phyloP scores from a whole-genome alignment of 1,140 invertebrate genomes.

The Ceratina japonica region DNA sequence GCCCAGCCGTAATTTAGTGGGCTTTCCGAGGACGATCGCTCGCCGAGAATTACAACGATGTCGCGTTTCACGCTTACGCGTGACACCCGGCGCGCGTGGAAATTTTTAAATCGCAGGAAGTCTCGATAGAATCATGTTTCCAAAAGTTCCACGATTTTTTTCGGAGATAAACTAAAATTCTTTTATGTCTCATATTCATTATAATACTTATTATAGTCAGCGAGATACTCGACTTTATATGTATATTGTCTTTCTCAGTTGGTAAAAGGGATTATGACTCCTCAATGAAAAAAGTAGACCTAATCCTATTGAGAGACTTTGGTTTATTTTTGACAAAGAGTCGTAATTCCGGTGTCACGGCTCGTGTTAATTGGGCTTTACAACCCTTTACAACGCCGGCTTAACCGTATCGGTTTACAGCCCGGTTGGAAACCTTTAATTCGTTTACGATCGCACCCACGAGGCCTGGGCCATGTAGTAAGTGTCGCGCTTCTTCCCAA shows the following conservation, averaged over 20 bases:
- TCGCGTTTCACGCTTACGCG: conserved; percentile 57
- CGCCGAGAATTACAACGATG: conserved; percentile 33
- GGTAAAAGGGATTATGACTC: not conserved
- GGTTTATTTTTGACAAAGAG: conserved; percentile 28
- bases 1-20: conserved; percentile 65
- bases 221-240: too few species aligned
- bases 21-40: conserved; percentile 68
- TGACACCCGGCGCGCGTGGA: not conserved
- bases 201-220: too few species aligned
- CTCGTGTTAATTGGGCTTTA: conserved; percentile 73
- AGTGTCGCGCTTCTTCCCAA: conserved; percentile 35
- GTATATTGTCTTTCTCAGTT: too few species aligned
- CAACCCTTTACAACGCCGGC: conserved; percentile 61
- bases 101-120: conserved; percentile 33
- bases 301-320: conserved; percentile 12
- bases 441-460: conserved; percentile 70
- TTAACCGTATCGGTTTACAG: conserved; percentile 76
- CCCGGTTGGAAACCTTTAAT: conserved; percentile 68
- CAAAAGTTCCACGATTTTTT: not conserved
- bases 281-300: not conserved
- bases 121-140: conserved; percentile 3
- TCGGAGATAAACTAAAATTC: not conserved
- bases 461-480: conserved; percentile 27
- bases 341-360: conserved; percentile 70
- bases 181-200: not conserved